Evolutionary conservation across 2,113 vertebrate genomes (phyloP).

Genomic region (Isurus oxyrinchus): DNA sequence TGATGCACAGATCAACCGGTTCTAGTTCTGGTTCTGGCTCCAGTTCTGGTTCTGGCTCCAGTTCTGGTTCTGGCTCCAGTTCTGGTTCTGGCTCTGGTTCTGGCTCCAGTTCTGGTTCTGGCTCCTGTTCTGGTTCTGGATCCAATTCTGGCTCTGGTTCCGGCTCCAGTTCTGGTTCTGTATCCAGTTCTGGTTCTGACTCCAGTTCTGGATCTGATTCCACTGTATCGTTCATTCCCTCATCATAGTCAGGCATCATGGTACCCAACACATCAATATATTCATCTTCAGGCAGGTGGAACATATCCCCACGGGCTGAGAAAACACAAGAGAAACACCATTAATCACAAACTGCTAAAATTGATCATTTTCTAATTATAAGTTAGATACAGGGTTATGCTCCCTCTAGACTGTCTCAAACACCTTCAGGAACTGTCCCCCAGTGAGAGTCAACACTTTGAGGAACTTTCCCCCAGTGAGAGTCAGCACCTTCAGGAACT

Average conservation of each 20-base stretch:
- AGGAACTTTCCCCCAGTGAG: too few relatives aligned
- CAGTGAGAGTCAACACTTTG: too few relatives aligned
- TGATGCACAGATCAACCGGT: conserved; percentile 60
- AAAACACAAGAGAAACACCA: not conserved
- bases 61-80: conserved; percentile 40
- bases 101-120: conserved; percentile 21
- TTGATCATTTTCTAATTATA: not conserved
- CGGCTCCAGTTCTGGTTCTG: not conserved
- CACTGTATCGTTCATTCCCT: not conserved
- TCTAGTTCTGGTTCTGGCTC: conserved; percentile 26
- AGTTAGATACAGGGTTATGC: not conserved
- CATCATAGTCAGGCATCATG: too few relatives aligned
- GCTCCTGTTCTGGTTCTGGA: not conserved
- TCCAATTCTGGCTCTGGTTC: conserved; percentile 32
- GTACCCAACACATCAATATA: conserved; percentile 42
- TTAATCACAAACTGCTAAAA: not conserved
- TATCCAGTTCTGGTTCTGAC: conserved; percentile 29
- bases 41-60: not conserved
- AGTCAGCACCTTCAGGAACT: too few relatives aligned
- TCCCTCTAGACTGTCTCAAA: not conserved
- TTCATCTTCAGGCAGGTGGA: conserved; percentile 72
- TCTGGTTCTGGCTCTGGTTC: accelerated
- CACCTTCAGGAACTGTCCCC: not conserved
- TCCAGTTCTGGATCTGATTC: not conserved
- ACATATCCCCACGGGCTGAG: conserved; percentile 83